phyloP scores from a whole-genome alignment of 2,113 vertebrate species.

The Acinonyx jubatus region DNA sequence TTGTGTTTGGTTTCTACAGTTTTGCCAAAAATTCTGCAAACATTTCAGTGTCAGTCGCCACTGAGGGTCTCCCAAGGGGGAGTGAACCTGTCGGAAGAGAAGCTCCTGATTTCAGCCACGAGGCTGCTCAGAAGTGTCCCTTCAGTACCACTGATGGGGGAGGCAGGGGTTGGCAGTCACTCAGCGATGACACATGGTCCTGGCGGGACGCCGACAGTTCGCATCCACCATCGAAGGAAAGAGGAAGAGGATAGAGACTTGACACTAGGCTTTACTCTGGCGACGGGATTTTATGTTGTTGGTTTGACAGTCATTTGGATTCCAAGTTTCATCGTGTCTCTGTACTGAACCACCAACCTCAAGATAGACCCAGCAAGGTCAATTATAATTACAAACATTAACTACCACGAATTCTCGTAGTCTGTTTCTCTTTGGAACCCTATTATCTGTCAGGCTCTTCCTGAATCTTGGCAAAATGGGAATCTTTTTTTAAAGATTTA shows the following conservation, averaged over 20 bases:
- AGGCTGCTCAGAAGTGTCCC: neutral
- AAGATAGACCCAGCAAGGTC: neutral
- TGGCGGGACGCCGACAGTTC: neutral
- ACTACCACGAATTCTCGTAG: neutral
- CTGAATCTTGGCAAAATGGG: neutral
- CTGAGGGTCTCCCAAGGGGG: neutral
- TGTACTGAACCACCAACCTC: neutral
- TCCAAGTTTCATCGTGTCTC: neutral
- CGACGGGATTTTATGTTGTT: neutral
- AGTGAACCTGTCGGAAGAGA: neutral
- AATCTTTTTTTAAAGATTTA: neutral
- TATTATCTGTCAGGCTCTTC: neutral
- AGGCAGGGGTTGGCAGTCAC: fast-evolving
- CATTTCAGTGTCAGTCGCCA: neutral
- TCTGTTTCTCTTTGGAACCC: neutral
- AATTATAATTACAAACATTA: neutral
- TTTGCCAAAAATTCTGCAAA: neutral
- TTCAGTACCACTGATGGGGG: neutral
- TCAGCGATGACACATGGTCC: neutral
- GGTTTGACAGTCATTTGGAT: neutral
- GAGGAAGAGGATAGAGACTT: neutral
- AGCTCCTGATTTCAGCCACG: neutral
- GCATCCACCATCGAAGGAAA: neutral
- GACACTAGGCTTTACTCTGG: neutral
- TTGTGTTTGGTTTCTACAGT: neutral